Evolutionary conservation across 2,888 invertebrate species (phyloP).

Genomic region (Laothoe populi): DNA sequence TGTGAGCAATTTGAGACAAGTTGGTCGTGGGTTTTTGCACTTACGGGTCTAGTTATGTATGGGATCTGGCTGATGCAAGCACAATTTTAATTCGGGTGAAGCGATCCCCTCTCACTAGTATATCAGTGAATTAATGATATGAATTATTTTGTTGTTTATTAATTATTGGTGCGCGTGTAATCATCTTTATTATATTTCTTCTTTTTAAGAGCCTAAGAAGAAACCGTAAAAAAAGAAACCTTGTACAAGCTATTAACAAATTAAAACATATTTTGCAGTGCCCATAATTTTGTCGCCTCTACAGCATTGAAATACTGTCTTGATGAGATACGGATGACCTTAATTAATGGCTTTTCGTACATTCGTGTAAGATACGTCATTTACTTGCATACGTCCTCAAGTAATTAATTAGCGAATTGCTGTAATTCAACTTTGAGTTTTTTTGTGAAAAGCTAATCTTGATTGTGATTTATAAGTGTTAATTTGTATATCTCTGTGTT

Average conservation of each 20-base stretch:
- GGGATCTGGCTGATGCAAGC: too few species aligned
- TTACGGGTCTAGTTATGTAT: too few species aligned
- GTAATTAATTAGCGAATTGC: conserved; percentile 2
- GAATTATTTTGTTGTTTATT: too few species aligned
- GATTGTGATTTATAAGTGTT: not conserved
- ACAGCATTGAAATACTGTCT: not conserved
- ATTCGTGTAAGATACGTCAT: not conserved
- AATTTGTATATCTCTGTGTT: too few species aligned
- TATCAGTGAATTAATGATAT: too few species aligned
- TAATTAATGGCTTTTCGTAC: not conserved
- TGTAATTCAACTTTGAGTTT: not conserved
- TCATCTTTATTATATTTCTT: too few species aligned
- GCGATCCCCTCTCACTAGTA: too few species aligned
- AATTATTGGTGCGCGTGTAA: too few species aligned
- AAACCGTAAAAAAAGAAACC: not conserved
- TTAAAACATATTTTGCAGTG: not conserved
- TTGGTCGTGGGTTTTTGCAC: too few species aligned
- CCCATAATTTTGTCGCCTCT: not conserved
- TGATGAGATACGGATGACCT: conserved; percentile 3
- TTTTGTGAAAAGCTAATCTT: not conserved
- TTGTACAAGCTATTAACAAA: not conserved
- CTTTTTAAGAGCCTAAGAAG: too few species aligned
- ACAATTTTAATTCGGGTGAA: too few species aligned
- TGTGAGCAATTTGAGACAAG: too few species aligned
- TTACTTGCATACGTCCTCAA: not conserved